phyloP scores from a whole-genome alignment of 2,113 vertebrate genomes.

The Gambusia holbrooki region DNA sequence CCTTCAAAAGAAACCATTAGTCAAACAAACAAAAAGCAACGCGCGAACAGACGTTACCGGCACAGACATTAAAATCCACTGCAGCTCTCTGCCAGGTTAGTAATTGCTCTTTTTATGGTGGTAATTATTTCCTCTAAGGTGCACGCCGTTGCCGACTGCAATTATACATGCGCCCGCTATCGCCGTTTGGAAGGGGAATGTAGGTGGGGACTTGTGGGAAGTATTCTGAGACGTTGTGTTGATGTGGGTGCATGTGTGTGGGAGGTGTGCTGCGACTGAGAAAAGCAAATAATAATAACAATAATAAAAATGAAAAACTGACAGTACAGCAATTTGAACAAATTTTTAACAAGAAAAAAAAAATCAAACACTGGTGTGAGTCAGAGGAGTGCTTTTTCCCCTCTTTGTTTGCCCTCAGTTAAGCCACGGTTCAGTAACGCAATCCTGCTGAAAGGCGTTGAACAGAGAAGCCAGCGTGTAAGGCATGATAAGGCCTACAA shows the following conservation, averaged over 20 bases:
- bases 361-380: slow-evolving; percentile 33
- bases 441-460: slow-evolving; percentile 44
- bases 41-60: slow-evolving; percentile 70
- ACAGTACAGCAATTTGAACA: slow-evolving; percentile 47
- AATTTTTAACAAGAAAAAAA: slow-evolving; percentile 54
- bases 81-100: slow-evolving; percentile 83
- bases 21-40: slow-evolving; percentile 78
- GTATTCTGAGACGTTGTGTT: slow-evolving; percentile 46
- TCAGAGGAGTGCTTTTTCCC: slow-evolving; percentile 13
- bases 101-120: slow-evolving; percentile 86
- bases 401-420: slow-evolving; percentile 35
- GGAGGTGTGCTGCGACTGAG: slow-evolving; percentile 29
- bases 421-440: slow-evolving; percentile 26
- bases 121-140: slow-evolving; percentile 87
- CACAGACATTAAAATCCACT: slow-evolving; percentile 78
- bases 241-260: slow-evolving; percentile 21
- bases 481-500: slow-evolving; percentile 51
- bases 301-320: not conserved
- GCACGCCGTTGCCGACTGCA: slow-evolving; percentile 82
- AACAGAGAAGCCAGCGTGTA: slow-evolving; percentile 49
- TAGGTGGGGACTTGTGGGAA: slow-evolving; percentile 70
- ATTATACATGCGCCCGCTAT: slow-evolving; percentile 80
- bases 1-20: slow-evolving; percentile 79
- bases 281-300: slow-evolving; percentile 20
- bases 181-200: slow-evolving; percentile 62